phyloP scores from a whole-genome alignment of 1,140 invertebrate species.

The Elymnias hypermnestra region DNA sequence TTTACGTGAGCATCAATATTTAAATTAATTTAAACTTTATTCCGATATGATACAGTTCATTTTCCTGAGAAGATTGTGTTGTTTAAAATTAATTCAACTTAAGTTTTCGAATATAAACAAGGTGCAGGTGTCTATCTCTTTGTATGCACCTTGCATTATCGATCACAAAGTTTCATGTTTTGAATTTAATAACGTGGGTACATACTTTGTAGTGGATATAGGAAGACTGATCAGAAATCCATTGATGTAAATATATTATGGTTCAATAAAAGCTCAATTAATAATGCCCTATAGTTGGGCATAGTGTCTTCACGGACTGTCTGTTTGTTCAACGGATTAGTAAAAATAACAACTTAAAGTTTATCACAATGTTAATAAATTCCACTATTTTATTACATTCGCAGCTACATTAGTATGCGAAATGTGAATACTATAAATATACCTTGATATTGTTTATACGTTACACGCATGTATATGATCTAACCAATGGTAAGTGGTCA shows the following conservation, averaged over 20 bases:
- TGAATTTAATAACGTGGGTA: slow-evolving; percentile 33
- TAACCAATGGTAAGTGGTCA: too few species aligned
- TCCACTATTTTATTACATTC: background rate
- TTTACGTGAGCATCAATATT: too few species aligned
- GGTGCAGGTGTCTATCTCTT: slow-evolving; percentile 29
- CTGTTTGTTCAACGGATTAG: too few species aligned
- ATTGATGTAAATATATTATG: too few species aligned
- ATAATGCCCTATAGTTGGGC: too few species aligned
- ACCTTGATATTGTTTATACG: background rate
- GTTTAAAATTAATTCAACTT: slow-evolving; percentile 15
- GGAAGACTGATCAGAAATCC: too few species aligned
- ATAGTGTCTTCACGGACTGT: too few species aligned
- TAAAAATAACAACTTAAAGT: too few species aligned
- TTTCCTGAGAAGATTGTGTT: slow-evolving; percentile 11
- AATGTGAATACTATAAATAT: background rate
- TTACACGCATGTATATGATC: too few species aligned
- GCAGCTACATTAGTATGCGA: background rate
- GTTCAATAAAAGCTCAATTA: too few species aligned
- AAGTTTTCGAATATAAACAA: slow-evolving; percentile 19
- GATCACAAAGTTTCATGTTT: slow-evolving; percentile 26
- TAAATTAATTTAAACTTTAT: slow-evolving; percentile 21
- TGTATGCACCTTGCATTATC: slow-evolving; percentile 45
- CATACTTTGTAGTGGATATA: too few species aligned
- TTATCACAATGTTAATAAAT: too few species aligned
- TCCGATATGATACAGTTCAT: slow-evolving; percentile 3